Conservation (phyloP, 2,888 invertebrate species). For the Parnassius mnemosyne region DNA sequence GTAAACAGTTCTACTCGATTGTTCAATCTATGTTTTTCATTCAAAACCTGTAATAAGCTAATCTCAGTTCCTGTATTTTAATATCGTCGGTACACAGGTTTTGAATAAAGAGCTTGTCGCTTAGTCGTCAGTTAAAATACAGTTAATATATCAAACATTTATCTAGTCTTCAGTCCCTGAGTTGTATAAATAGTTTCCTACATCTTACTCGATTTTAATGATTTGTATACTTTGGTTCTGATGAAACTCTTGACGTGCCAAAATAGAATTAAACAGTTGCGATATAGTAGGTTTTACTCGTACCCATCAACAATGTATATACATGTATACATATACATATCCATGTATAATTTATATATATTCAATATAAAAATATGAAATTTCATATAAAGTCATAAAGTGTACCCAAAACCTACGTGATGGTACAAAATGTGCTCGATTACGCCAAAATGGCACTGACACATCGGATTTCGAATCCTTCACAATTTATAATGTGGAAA, state of each 20-base stretch:
- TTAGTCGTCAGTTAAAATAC: constrained; percentile 72
- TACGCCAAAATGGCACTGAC: constrained; percentile 72
- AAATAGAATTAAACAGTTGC: constrained; percentile 80
- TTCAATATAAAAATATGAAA: constrained; percentile 81
- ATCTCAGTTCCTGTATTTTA: constrained; percentile 70
- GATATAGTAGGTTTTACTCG: constrained; percentile 78
- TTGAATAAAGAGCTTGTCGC: constrained; percentile 59
- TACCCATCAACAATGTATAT: constrained; percentile 80
- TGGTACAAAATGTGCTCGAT: constrained; percentile 75
- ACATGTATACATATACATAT: constrained; percentile 81
- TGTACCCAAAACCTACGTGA: constrained; percentile 81
- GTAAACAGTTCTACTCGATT: constrained; percentile 43
- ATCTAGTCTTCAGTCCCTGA: constrained; percentile 80
- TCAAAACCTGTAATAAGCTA: constrained; percentile 76
- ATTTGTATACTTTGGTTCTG: constrained; percentile 81
- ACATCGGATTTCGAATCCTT: constrained; percentile 74
- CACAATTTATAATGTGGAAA: constrained; percentile 74
- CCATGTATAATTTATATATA: constrained; percentile 81
- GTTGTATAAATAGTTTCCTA: constrained; percentile 80
- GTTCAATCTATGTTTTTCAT: constrained; percentile 69
- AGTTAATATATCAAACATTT: constrained; percentile 80
- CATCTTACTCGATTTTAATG: constrained; percentile 79
- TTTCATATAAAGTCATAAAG: constrained; percentile 81
- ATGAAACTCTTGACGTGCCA: constrained; percentile 79
- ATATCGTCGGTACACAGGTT: constrained; percentile 73